Base-by-base conservation (phyloP, 2,888 invertebrate species). In the Trachelus tabidus region DNA sequence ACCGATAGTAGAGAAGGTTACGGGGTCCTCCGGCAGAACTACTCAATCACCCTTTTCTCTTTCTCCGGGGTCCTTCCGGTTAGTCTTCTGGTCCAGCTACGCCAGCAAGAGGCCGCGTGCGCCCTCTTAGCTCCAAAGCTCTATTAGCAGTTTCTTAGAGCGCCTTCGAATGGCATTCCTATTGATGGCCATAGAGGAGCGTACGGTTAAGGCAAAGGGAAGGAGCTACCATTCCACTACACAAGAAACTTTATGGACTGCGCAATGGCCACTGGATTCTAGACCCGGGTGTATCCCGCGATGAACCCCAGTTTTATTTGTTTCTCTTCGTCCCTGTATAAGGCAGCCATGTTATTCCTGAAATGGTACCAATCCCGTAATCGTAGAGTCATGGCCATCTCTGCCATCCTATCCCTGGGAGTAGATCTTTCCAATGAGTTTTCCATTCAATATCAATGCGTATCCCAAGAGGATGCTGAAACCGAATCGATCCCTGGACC, bases 111-210 rank as follows among this genome's bases (percentile, higher is more conserved):
- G 81, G 82, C 81, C 81, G 76, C 80, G 79, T 81, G 76, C 80
- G 76, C 79, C 76, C 76, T 78, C 75, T 76, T 78, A 75, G 75
- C 78, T 76, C 73, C 76, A 33, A 34, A 76, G 76, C 83, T 90
- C 89, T 90, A 90, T 90, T 90, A 90, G 89, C 89, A 89, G 90
- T 90, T 90, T 90, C 90, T 90, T 89, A 89, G 88, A 89, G 85
- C 89, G 87, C 79, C 84, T 88, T 87, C 86, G 86, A 90, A 89
- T 88, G 88, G 89, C 88, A 89, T 90, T 89, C 86, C 89, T 86
- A 90, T 90, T 90, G 90, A 90, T 87, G 89, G 85, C 82, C 81
- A 78, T 79, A 79, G 76, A 83, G 81, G 84, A 84, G 85, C 84
- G 82, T 85, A 84, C 84, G 56, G 84, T 84, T 84, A 85, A 84